A percentile compares a stretch with the other conserved stretches of the same genome.
Evolutionary conservation across 2,888 invertebrate genomes (phyloP).

Genomic region (Drosophila borborema): DNA sequence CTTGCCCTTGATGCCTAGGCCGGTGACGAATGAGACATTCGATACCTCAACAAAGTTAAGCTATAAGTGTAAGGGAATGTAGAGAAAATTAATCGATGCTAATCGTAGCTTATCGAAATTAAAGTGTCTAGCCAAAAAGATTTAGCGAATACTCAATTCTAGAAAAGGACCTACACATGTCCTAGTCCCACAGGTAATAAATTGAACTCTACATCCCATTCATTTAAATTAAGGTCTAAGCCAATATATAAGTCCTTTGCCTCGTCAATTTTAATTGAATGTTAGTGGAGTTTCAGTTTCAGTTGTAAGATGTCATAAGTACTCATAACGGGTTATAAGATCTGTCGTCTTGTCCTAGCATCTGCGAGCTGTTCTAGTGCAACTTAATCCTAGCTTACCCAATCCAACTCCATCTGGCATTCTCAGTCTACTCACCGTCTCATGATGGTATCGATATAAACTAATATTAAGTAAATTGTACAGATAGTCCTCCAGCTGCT

Average conservation of each 20-base stretch:
- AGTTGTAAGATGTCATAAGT: background rate
- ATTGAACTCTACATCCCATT: background rate
- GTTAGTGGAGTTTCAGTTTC: background rate
- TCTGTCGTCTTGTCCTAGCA: too few relatives aligned
- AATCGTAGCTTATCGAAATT: background rate
- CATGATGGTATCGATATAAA: slow-evolving; percentile 95
- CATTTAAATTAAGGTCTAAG: background rate
- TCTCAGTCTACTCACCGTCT: slow-evolving; percentile 89
- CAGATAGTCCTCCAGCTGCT: slow-evolving; percentile 95
- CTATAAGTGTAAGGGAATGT: slow-evolving; percentile 85
- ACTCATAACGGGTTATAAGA: too few relatives aligned
- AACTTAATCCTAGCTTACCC: too few relatives aligned
- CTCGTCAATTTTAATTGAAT: background rate
- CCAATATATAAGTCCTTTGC: background rate
- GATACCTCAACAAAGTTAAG: slow-evolving; percentile 97
- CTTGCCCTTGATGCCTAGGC: slow-evolving; percentile 95
- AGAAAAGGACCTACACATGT: background rate
- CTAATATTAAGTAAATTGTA: slow-evolving; percentile 94
- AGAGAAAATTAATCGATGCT: background rate
- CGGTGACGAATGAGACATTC: slow-evolving; percentile 94
- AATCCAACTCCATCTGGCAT: background rate
- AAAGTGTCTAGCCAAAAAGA: background rate
- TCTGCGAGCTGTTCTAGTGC: too few relatives aligned
- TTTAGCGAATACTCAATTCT: background rate
- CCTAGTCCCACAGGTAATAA: background rate